Percentiles rank a stretch among this genome's conserved stretches.
phyloP scores from a whole-genome alignment of 2,113 vertebrate species.

The Heliornis fulica region DNA sequence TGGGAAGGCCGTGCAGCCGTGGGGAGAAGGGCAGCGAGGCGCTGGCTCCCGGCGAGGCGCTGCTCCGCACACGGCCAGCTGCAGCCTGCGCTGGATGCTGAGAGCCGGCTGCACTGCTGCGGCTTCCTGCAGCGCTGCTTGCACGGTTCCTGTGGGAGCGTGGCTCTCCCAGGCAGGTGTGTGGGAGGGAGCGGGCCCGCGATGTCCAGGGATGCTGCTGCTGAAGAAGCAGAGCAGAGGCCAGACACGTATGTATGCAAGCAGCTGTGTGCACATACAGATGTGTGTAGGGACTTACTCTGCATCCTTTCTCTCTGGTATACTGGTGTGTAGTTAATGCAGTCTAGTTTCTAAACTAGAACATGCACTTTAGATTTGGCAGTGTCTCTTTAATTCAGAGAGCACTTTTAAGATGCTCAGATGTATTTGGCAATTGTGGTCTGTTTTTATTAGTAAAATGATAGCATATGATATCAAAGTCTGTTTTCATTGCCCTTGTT shows the following conservation, averaged over 20 bases:
- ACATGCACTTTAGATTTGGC: not conserved
- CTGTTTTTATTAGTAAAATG: conserved; percentile 31
- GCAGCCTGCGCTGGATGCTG: not conserved
- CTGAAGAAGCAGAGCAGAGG: not conserved
- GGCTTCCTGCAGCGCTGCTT: not conserved
- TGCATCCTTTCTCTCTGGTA: not conserved
- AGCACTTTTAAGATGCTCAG: not conserved
- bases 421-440: not conserved
- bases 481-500: not conserved
- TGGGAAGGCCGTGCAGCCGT: accelerated
- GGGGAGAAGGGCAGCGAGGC: not conserved
- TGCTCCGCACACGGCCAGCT: accelerated
- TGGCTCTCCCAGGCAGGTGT: not conserved
- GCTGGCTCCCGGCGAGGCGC: accelerated
- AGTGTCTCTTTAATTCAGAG: not conserved
- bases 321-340: not conserved
- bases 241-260: accelerated
- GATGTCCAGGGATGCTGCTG: not conserved
- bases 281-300: not conserved
- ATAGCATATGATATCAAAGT: conserved; percentile 10
- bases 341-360: not conserved
- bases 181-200: accelerated
- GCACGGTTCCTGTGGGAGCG: not conserved
- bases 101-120: accelerated
- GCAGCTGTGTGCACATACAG: accelerated